phyloP scores from a whole-genome alignment of 2,797 vertebrate genomes.

The Heliangelus exortis region DNA sequence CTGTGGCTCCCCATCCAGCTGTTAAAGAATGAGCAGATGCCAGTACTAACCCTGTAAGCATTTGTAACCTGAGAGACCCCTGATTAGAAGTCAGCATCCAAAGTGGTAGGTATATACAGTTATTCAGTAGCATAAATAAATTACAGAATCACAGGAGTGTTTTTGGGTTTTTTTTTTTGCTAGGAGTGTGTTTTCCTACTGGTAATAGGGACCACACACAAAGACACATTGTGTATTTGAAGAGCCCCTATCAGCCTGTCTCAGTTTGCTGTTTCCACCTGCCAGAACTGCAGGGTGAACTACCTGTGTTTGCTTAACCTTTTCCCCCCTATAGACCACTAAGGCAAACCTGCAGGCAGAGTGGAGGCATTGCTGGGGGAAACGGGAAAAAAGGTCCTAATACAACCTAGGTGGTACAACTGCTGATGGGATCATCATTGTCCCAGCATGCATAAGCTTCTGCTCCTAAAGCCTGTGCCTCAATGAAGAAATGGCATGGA shows the following conservation, averaged over 20 bases:
- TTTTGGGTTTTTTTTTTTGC: background rate
- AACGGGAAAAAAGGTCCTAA: background rate
- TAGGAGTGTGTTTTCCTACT: background rate
- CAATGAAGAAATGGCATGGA: rapidly evolving
- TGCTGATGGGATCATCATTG: background rate
- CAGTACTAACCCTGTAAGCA: background rate
- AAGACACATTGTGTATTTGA: background rate
- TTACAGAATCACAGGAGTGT: background rate
- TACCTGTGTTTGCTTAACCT: background rate
- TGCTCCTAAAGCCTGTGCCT: background rate
- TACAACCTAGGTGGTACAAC: background rate
- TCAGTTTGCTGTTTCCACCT: rapidly evolving
- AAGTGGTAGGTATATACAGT: background rate
- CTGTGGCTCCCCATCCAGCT: background rate
- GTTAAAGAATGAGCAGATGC: background rate
- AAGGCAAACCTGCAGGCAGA: background rate
- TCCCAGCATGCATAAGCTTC: background rate
- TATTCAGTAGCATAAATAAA: background rate
- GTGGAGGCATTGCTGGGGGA: background rate
- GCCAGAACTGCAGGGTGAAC: background rate
- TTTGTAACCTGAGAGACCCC: background rate
- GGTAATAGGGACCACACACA: background rate
- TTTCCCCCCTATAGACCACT: background rate
- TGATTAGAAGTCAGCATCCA: background rate
- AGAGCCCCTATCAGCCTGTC: background rate